These are phyloP conservation scores for Gerris buenoi DNA, from an alignment of 1,140 invertebrate genomes.

Conservation along the genomic window DNA sequence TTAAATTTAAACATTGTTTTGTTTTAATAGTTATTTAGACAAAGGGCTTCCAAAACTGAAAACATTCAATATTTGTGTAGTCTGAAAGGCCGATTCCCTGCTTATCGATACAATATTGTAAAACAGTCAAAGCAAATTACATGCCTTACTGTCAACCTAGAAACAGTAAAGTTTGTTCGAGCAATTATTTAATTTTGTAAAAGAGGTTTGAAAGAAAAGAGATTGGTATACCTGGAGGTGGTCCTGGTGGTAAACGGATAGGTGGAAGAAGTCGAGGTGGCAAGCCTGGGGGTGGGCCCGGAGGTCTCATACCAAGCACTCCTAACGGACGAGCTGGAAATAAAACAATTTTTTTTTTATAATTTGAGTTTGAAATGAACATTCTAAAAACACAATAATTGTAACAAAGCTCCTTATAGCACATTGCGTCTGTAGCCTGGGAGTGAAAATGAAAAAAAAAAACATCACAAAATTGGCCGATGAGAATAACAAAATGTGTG, in stretches of 20 bases:
- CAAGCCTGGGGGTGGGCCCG: constrained; percentile 33
- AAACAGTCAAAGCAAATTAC: too few species aligned
- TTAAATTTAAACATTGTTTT: too few species aligned
- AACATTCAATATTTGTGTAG: too few species aligned
- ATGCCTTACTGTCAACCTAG: background rate
- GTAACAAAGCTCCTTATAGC: constrained; percentile 8
- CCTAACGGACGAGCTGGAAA: constrained; percentile 19
- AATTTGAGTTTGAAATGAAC: constrained; percentile 24
- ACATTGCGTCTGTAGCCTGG: too few species aligned
- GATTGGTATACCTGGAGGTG: constrained; percentile 49
- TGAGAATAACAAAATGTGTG: too few species aligned
- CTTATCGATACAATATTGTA: too few species aligned
- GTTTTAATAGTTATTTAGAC: too few species aligned
- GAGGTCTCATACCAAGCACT: constrained; percentile 25
- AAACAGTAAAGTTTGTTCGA: background rate
- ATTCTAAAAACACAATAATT: background rate
- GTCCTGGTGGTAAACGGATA: constrained; percentile 40
- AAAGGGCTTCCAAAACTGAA: too few species aligned
- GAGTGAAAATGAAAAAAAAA: too few species aligned
- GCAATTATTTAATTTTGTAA: too few species aligned
- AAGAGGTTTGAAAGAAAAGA: constrained; percentile 25
- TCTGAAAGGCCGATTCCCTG: too few species aligned
- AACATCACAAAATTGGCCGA: too few species aligned
- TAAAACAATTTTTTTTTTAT: constrained; percentile 2
- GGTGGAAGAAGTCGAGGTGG: constrained; percentile 33